Base-by-base conservation (phyloP, 1,140 invertebrate species). In the Drosophila ohnishii region DNA sequence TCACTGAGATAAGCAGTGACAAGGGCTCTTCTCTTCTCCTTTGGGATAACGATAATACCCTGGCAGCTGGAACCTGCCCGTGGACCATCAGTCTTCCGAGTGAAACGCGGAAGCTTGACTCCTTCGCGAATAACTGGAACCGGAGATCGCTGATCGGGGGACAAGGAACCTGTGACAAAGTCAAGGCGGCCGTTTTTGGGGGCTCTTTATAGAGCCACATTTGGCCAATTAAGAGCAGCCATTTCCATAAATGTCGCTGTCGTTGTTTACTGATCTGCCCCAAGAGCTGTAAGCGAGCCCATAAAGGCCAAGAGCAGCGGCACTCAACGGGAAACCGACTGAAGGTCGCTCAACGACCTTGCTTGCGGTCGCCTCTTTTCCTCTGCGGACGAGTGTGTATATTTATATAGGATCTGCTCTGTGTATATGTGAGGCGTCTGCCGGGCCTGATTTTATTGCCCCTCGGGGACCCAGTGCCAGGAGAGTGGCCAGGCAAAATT, bases 281-380 rank as follows among this genome's bases (percentile, higher is more conserved):
- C 79, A 80, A 73, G 63, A 44, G 22, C 42, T 22, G 59, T 35
- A 55, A 42, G 47, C 70, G 64, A 51, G 64, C 61, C 61, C 61
- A 75, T 83, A 75, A 83, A 75, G 62, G 78, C 75, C 51, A 55
- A 55, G 51, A 55, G 51, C 51, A 53, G 51, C 51, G 45, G 61
- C 77, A 76, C 78, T 75, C 72, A 69, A 69, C 65, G 65, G 78
- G 75, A 75, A 75, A 73, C 51, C 45, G 44, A 45, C 58, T 78
- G 59, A 88, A 88, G 85, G 85, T 88, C 85, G 75, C 80, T 75
- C 75, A 79, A 88, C 88, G 88, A 60, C 88, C 88, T 90, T 90
- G 88, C 88, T 88, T 82, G 80, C 80, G 88, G 83, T 90, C 83
- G 78, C 47, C 61, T 75, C 37, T 47, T 47, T 69, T 37, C 44